Evolutionary conservation across 1,140 invertebrate genomes (phyloP).

Genomic region (Brachionus koreanus): DNA sequence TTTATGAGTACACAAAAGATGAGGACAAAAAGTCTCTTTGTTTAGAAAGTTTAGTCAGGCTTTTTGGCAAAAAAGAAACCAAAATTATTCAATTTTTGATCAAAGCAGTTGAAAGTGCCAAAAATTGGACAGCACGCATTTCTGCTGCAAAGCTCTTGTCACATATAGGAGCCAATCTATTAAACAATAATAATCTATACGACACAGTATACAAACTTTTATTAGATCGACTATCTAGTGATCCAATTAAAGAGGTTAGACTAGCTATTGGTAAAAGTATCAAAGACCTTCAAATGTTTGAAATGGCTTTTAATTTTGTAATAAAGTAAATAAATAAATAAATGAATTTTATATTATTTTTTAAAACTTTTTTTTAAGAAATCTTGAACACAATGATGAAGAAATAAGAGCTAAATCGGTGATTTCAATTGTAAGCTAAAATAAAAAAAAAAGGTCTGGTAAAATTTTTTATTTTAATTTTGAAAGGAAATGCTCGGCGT

Average conservation of each 20-base stretch:
- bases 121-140: neutral
- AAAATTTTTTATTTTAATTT: neutral
- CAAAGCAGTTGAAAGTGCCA: neutral
- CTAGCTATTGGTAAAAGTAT: conserved; percentile 52
- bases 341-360: neutral
- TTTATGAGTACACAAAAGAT: neutral
- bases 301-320: conserved; percentile 51
- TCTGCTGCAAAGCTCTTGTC: conserved; percentile 19
- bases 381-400: conserved; percentile 52
- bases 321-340: conserved; percentile 50
- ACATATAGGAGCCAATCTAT: neutral
- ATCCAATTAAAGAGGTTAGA: conserved; percentile 53
- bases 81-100: neutral
- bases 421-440: conserved; percentile 52
- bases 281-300: conserved; percentile 53
- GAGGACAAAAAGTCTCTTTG: neutral
- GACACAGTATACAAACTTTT: conserved; percentile 53
- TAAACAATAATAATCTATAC: neutral
- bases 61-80: neutral
- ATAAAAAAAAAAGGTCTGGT: neutral
- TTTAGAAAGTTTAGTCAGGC: conserved; percentile 28
- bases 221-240: conserved; percentile 53
- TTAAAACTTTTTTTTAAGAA: conserved; percentile 47
- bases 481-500: conserved; percentile 54
- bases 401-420: conserved; percentile 53